Percentiles rank a stretch among this genome's conserved stretches.
phyloP scores from a whole-genome alignment of 2,797 vertebrate genomes.

The Darevskia mixta region DNA sequence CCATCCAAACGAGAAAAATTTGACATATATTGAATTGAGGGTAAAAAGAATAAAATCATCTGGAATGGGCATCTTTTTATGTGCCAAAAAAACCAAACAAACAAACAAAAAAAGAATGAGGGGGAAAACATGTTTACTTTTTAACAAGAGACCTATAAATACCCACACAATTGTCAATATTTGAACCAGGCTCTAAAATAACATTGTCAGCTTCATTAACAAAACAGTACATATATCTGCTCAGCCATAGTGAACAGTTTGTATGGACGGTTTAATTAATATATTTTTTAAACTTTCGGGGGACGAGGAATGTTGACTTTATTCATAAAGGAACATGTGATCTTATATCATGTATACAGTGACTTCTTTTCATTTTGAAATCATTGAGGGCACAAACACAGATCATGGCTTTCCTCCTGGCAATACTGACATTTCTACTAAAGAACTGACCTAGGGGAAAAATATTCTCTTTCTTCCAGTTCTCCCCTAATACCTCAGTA shows the following conservation, averaged over 20 bases:
- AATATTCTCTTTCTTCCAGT: neutral
- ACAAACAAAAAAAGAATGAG: neutral
- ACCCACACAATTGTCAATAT: neutral
- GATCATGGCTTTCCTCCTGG: neutral
- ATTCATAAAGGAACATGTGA: neutral
- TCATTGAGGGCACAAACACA: neutral
- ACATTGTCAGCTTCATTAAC: neutral
- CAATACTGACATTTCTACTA: slow-evolving; percentile 36
- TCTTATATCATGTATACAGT: neutral
- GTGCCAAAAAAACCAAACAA: no score
- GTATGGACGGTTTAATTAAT: neutral
- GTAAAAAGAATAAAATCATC: neutral
- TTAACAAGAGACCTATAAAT: neutral
- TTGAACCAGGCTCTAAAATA: neutral
- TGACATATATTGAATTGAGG: neutral
- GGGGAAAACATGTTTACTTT: neutral
- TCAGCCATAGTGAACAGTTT: neutral
- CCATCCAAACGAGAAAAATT: neutral
- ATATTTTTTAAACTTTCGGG: neutral
- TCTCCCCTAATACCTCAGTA: neutral
- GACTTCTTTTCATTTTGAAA: neutral
- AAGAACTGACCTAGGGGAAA: neutral
- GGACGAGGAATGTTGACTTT: neutral
- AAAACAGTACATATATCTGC: neutral
- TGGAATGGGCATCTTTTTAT: neutral